Conservation (phyloP, 1,140 invertebrate genomes). For the Caerostris darwini region DNA sequence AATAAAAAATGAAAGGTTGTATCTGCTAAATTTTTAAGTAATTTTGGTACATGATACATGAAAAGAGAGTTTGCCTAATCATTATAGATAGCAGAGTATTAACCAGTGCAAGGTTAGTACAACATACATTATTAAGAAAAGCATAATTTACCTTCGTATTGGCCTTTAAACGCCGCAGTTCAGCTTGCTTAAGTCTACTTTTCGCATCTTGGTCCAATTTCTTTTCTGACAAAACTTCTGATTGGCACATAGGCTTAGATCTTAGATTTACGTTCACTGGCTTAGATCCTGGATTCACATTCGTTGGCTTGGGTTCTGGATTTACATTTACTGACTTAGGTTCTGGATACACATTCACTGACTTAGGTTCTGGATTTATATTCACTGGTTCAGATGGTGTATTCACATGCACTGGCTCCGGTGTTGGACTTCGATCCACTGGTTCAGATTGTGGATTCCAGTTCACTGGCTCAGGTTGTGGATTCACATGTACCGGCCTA, state of each 20-base stretch:
- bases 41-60: not conserved
- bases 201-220: conserved; percentile 20
- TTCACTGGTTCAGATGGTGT: not conserved
- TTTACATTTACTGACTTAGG: not conserved
- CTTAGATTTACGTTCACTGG: not conserved
- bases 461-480: not conserved
- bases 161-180: conserved; percentile 55
- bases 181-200: conserved; percentile 54
- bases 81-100: not conserved
- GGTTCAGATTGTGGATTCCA: not conserved
- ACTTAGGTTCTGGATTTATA: not conserved
- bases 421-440: not conserved
- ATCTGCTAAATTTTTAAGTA: no score
- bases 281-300: not conserved
- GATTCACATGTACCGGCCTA: not conserved
- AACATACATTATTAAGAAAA: not conserved
- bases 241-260: not conserved
- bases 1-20: no score
- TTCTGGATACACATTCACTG: not conserved
- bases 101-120: no score
- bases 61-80: not conserved
- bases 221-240: not conserved
- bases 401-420: not conserved
- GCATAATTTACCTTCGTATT: conserved; percentile 65
- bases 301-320: not conserved